Conservation (phyloP, 2,113 vertebrate species). For the Nyctereutes procyonoides region DNA sequence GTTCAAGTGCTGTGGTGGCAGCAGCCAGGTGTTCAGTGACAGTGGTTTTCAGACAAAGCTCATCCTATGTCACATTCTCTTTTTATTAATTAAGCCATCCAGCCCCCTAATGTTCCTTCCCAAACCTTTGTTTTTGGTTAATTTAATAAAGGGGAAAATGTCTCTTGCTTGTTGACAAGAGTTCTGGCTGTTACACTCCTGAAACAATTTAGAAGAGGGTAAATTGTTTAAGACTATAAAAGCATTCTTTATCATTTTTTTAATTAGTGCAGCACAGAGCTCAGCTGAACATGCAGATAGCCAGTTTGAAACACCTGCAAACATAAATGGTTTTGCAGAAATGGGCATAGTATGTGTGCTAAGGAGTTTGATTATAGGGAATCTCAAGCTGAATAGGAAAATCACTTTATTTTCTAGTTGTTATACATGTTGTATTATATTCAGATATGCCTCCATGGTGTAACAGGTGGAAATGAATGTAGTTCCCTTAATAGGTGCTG, state of each 20-base stretch:
- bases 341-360: neutral
- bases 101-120: neutral
- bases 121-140: neutral
- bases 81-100: neutral
- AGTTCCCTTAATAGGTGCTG: neutral
- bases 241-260: neutral
- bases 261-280: neutral
- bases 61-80: neutral
- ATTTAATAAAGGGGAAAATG: neutral
- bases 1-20: neutral
- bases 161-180: neutral
- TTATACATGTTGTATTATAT: conserved; percentile 14
- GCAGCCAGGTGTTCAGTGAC: neutral
- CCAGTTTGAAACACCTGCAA: conserved; percentile 19
- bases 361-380: conserved; percentile 29
- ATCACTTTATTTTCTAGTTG: conserved; percentile 34
- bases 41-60: neutral
- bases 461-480: neutral
- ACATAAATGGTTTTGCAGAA: neutral
- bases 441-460: neutral
- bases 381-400: conserved; percentile 16
- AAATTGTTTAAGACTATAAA: neutral
- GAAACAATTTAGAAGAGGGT: neutral
- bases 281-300: neutral
- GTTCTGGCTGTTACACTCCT: neutral